phyloP scores from a whole-genome alignment of 1,140 invertebrate genomes.

The Drosophila micromelanica region DNA sequence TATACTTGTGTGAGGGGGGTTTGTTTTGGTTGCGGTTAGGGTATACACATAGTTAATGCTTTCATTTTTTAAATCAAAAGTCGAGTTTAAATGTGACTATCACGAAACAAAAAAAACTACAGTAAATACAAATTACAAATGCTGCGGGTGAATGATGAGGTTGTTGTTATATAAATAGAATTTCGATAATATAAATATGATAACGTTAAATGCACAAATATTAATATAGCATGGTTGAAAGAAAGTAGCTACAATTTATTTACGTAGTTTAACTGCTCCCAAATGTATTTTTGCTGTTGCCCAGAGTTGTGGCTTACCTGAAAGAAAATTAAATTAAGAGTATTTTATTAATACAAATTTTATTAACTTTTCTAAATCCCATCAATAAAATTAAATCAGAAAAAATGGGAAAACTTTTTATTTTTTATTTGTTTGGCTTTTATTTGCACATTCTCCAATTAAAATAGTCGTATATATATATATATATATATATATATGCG shows the following conservation, averaged over 20 bases:
- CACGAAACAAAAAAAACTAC: conserved; percentile 34
- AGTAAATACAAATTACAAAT: conserved; percentile 33
- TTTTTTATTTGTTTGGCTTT: conserved; percentile 10
- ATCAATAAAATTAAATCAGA: too few relatives aligned
- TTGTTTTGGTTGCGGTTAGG: conserved; percentile 31
- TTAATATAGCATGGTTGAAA: conserved; percentile 13
- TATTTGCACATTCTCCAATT: conserved; percentile 12
- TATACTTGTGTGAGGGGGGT: too few relatives aligned
- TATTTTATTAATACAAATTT: conserved; percentile 7
- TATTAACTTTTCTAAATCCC: conserved; percentile 7
- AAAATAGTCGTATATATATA: neutral
- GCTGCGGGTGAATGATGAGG: conserved; percentile 33
- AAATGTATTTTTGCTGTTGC: conserved; percentile 13
- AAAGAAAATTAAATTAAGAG: conserved; percentile 27
- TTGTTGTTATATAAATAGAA: conserved; percentile 17
- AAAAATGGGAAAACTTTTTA: neutral
- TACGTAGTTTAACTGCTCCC: conserved; percentile 15
- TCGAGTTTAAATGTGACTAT: conserved; percentile 21
- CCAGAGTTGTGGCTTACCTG: conserved; percentile 58
- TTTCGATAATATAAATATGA: conserved; percentile 15
- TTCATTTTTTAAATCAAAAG: conserved; percentile 9
- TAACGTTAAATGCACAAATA: conserved; percentile 27
- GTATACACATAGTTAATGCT: conserved; percentile 23
- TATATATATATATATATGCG: too few relatives aligned
- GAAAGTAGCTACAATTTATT: conserved; percentile 9